Conservation (phyloP, 53 echinoderm and acorn worm genomes). For the Antedon mediterranea region DNA sequence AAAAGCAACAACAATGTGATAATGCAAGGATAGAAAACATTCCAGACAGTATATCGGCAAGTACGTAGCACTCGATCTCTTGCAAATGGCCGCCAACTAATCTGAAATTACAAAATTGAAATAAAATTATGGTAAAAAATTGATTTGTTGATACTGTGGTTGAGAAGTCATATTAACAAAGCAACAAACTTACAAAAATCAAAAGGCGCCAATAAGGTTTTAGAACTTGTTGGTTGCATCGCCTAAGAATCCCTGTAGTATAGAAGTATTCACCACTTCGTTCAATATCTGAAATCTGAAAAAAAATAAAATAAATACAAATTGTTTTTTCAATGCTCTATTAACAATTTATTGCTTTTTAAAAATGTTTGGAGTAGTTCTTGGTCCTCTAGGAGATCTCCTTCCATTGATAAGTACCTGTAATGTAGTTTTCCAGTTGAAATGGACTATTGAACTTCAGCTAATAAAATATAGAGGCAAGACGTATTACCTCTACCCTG, state of each 20-base stretch:
- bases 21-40: constrained; percentile 31
- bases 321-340: no score
- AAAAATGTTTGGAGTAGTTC: no score
- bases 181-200: constrained; percentile 18
- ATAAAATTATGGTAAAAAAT: not conserved
- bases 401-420: no score
- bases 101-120: constrained; percentile 9
- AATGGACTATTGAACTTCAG: no score
- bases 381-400: no score
- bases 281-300: constrained; percentile 29
- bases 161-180: not conserved
- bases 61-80: constrained; percentile 31
- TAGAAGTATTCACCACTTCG: constrained; percentile 11
- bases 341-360: no score
- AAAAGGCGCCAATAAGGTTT: constrained; percentile 37
- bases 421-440: no score
- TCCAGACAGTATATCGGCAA: constrained; percentile 20
- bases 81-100: constrained; percentile 44
- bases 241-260: constrained; percentile 19
- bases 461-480: no score
- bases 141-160: no score
- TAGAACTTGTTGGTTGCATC: constrained; percentile 37
- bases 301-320: not conserved
- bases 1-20: constrained; percentile 25
- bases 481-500: not conserved